Conservation (phyloP, 2,888 invertebrate genomes). For the Acholoe squamosa region DNA sequence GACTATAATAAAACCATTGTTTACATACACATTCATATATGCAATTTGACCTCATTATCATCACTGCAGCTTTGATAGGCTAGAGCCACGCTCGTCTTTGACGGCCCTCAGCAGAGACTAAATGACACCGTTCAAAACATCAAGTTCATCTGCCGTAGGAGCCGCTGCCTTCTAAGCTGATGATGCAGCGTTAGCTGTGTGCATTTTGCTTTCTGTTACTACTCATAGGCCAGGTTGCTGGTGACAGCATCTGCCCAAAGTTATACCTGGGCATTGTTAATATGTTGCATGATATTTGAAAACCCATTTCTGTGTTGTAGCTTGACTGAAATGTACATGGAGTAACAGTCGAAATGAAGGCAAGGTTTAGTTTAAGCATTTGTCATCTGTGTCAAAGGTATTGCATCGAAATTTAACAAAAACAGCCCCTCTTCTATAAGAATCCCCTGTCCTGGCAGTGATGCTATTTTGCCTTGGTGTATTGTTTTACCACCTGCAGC, state of each 20-base stretch:
- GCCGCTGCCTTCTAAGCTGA: background rate
- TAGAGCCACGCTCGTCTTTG: constrained; percentile 50
- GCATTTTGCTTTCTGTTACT: constrained; percentile 5
- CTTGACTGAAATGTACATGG: background rate
- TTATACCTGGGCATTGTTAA: background rate
- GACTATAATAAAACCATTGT: constrained; percentile 3
- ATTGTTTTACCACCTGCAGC: background rate
- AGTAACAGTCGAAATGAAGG: constrained; percentile 48
- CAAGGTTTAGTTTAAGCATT: background rate
- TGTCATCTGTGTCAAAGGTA: too few relatives aligned
- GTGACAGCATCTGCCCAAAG: background rate
- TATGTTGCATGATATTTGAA: background rate
- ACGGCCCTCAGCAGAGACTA: background rate
- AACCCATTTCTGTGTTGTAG: background rate
- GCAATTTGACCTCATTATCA: background rate
- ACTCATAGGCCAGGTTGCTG: background rate
- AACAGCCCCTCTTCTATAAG: background rate
- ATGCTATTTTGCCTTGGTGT: constrained; percentile 51
- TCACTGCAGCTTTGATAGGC: constrained; percentile 28
- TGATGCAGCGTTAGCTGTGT: background rate
- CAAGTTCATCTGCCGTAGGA: background rate
- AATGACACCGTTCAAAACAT: constrained; percentile 18
- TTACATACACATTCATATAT: background rate
- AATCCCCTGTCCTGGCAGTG: constrained; percentile 15
- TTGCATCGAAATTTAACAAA: background rate